Evolutionary conservation across 2,888 invertebrate species (phyloP).

Genomic region (Litoditis marina): DNA sequence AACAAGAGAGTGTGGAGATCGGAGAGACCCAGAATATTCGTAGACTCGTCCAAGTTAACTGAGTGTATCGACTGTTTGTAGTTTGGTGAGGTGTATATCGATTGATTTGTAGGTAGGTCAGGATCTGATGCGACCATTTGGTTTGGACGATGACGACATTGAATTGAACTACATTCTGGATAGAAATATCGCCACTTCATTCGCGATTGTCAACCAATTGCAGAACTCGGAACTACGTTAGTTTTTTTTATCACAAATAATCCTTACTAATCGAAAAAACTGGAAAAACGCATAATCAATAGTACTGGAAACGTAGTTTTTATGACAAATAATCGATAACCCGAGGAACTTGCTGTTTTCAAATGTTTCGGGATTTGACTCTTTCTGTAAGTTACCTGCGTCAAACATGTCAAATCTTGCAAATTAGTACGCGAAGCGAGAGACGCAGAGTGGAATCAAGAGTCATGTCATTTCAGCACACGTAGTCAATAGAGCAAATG

Average conservation of each 20-base stretch:
- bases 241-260: conserved; percentile 14
- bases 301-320: background rate
- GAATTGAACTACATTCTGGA: conserved; percentile 45
- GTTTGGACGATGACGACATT: conserved; percentile 44
- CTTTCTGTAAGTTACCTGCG: no score
- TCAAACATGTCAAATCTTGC: no score
- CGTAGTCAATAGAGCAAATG: no score
- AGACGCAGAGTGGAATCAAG: no score
- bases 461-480: no score
- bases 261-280: background rate
- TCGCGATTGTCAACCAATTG: conserved; percentile 39
- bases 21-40: no score
- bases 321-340: background rate
- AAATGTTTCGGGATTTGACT: no score
- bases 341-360: background rate
- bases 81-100: no score
- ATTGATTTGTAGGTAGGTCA: conserved; percentile 44
- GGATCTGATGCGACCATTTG: conserved; percentile 50
- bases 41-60: no score
- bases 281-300: background rate
- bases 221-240: conserved; percentile 30
- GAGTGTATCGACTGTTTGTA: no score
- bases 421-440: no score
- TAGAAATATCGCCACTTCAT: conserved; percentile 40
- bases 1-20: no score